Evolutionary conservation across 2,888 invertebrate genomes (phyloP), one percentile per base, ranked within the genome.

Genomic region (Octonoba sinensis): DNA sequence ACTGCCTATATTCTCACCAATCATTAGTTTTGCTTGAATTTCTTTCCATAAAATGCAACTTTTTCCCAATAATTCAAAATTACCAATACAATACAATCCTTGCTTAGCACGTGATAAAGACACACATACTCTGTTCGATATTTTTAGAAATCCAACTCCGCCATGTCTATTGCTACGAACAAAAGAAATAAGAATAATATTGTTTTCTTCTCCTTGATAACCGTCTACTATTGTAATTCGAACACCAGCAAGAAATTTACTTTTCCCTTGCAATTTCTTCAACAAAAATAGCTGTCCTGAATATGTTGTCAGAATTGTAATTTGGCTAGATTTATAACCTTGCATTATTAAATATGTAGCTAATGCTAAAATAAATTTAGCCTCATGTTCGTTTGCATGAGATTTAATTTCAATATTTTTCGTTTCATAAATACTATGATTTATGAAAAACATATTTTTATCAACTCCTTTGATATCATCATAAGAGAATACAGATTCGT

Each of bases 301-400:
- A 77, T 89, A 89, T 18, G 87, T 86, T 46, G 87, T 86, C 18
- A 89, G 85, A n/a, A 89, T 85, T 3, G 88, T 88, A 59, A 89
- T 87, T 84, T 88, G 84, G 15, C 56, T 72, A 18, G 82, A 66
- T 0, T 72, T 64, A 82, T 87, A 87, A 16, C 85, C 86, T 79
- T 87, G 87, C 13, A 85, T 70, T n/a, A 86, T 27, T 3, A 87
- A 83, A 81, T 87, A 86, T 54, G 72, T 60, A 36, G 70, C 74
- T 22, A 87, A 76, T 18, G 78, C 75, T 8, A 85, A 83, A 18
- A 86, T 57, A 83, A 87, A 87, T 13, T 85, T 60, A 1, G 86
- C 87, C 83, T 87, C 87, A 71, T 84, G 84, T n/a, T 49, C 24
- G 84, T 88, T 87, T 18, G 85, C 85, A 72, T 79, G 81, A 13